These are phyloP conservation scores for Dicentrarchus labrax DNA, from an alignment of 2,113 vertebrate species.

Conservation along the genomic window DNA sequence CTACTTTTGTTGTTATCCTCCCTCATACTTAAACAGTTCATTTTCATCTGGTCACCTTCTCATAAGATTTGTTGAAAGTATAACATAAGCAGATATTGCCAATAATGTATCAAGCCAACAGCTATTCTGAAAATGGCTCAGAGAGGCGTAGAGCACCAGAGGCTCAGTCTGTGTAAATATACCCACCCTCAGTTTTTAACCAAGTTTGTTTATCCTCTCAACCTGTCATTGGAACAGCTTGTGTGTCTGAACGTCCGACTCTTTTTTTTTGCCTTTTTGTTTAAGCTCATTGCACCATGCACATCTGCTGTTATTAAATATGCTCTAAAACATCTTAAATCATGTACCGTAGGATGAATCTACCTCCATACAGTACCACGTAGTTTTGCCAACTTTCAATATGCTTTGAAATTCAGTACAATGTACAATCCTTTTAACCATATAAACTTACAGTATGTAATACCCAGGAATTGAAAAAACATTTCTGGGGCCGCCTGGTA, in stretches of 20 bases:
- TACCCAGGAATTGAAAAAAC: no score
- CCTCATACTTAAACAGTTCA: neutral
- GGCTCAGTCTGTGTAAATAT: neutral
- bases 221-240: constrained; percentile 6
- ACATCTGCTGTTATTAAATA: constrained; percentile 8
- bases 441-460: no score
- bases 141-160: neutral
- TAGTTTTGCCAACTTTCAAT: neutral
- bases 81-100: neutral
- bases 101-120: neutral
- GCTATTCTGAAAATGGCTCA: neutral
- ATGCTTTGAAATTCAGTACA: no score
- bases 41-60: neutral
- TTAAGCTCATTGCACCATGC: constrained; percentile 3
- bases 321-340: neutral
- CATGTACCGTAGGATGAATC: neutral
- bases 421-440: no score
- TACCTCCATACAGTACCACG: neutral
- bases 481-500: no score
- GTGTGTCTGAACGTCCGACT: neutral
- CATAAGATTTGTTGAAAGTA: neutral
- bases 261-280: neutral
- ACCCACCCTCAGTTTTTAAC: neutral
- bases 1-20: neutral
- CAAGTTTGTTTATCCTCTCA: constrained; percentile 24